These are phyloP conservation scores for Ciona savignyi DNA, from an alignment of 23 tunicate species.

Conservation along the genomic window DNA sequence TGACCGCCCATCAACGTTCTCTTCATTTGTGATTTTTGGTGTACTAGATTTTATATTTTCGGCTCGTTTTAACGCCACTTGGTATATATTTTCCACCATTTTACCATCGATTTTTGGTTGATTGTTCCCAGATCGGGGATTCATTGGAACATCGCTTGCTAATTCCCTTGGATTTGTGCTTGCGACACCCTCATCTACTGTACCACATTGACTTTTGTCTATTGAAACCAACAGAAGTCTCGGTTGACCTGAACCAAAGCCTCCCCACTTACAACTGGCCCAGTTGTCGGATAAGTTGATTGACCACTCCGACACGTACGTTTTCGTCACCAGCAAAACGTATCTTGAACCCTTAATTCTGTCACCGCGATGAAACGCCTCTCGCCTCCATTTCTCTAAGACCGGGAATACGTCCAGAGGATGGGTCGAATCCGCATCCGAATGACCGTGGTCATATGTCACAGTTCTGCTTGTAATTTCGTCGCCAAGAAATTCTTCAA, in stretches of 20 bases:
- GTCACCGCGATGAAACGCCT: background rate
- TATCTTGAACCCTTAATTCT: background rate
- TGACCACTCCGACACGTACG: background rate
- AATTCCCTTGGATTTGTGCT: no score
- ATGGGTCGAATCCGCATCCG: background rate
- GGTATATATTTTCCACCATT: no score
- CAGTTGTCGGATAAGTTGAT: background rate
- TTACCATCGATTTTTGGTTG: background rate
- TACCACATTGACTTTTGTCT: conserved; percentile 7
- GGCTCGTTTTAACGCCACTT: no score
- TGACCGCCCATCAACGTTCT: background rate
- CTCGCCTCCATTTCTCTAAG: background rate
- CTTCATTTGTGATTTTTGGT: no score
- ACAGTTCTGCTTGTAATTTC: background rate
- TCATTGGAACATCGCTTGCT: no score
- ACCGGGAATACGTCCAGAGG: background rate
- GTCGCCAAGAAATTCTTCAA: background rate
- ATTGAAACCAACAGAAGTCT: conserved; percentile 14
- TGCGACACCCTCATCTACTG: background rate
- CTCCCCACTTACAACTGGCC: background rate
- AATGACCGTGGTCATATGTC: background rate
- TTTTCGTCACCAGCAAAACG: background rate
- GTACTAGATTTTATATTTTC: no score
- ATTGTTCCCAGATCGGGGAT: background rate
- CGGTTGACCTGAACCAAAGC: background rate